phyloP scores from a whole-genome alignment of 2,113 vertebrate genomes.

The Thalassoma bifasciatum region DNA sequence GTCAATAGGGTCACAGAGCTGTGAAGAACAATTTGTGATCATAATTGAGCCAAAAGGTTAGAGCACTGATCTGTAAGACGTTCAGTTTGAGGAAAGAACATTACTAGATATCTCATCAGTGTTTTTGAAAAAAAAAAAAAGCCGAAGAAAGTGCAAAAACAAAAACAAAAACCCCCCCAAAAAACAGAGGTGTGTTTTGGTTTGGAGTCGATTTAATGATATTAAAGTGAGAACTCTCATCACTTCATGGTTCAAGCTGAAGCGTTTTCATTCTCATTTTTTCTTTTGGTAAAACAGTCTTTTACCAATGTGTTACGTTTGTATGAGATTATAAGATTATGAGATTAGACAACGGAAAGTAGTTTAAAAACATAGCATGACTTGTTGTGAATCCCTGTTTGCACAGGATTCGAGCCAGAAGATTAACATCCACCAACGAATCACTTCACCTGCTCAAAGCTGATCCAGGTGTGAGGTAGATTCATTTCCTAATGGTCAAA shows the following conservation, averaged over 20 bases:
- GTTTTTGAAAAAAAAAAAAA: background rate
- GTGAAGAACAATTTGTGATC: constrained; percentile 1
- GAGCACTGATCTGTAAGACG: background rate
- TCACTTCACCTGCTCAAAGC: background rate
- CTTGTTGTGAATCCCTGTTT: background rate
- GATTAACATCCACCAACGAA: background rate
- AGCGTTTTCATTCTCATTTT: background rate
- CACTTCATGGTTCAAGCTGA: no score
- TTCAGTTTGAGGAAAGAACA: background rate
- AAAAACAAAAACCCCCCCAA: background rate
- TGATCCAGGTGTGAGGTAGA: background rate
- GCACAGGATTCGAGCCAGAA: background rate
- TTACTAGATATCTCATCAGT: background rate
- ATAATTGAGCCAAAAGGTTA: background rate
- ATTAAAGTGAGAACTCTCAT: background rate
- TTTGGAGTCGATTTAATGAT: background rate
- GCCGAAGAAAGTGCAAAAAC: no score
- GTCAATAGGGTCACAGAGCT: background rate
- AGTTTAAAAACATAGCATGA: background rate
- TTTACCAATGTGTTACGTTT: background rate
- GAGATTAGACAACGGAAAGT: background rate
- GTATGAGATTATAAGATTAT: background rate
- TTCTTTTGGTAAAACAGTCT: background rate
- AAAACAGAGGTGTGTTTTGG: background rate
- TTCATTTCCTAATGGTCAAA: background rate